Conservation (phyloP, 2,797 vertebrate genomes). For the Spizella passerina region DNA sequence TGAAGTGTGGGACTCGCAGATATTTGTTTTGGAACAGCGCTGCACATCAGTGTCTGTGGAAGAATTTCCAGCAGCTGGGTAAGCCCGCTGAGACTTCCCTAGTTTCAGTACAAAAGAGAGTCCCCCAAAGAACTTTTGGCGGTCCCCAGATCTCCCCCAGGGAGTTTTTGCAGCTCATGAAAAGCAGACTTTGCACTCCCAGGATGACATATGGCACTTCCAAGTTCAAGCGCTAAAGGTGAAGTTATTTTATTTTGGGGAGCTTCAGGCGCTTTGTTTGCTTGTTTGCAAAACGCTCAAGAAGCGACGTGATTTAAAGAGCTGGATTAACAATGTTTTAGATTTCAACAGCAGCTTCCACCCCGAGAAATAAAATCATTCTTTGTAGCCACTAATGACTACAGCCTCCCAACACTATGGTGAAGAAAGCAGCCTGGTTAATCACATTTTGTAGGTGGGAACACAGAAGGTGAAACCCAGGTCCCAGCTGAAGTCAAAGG, state of each 20-base stretch:
- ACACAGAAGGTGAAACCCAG: not conserved
- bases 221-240: constrained; percentile 51
- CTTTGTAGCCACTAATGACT: constrained; percentile 15
- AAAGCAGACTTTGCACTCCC: constrained; percentile 48
- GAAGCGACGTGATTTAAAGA: not conserved
- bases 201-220: constrained; percentile 24
- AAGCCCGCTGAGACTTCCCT: constrained; percentile 18
- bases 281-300: constrained; percentile 21
- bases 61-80: constrained; percentile 69
- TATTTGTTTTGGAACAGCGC: constrained; percentile 75
- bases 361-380: not conserved
- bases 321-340: not conserved
- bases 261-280: constrained; percentile 39
- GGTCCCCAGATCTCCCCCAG: constrained; percentile 11
- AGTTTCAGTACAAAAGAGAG: constrained; percentile 37
- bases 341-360: constrained; percentile 13
- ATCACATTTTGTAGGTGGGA: constrained; percentile 5
- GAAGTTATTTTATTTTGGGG: constrained; percentile 36
- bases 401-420: not conserved
- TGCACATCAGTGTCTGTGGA: constrained; percentile 57
- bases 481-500: constrained; percentile 33
- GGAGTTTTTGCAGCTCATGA: constrained; percentile 45
- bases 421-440: constrained; percentile 7
- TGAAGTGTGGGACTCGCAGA: constrained; percentile 49
- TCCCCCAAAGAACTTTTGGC: constrained; percentile 44